Evolutionary conservation across 2,113 vertebrate genomes (phyloP), one percentile per base, ranked within the genome.

Genomic region (Peromyscus polionotus): DNA sequence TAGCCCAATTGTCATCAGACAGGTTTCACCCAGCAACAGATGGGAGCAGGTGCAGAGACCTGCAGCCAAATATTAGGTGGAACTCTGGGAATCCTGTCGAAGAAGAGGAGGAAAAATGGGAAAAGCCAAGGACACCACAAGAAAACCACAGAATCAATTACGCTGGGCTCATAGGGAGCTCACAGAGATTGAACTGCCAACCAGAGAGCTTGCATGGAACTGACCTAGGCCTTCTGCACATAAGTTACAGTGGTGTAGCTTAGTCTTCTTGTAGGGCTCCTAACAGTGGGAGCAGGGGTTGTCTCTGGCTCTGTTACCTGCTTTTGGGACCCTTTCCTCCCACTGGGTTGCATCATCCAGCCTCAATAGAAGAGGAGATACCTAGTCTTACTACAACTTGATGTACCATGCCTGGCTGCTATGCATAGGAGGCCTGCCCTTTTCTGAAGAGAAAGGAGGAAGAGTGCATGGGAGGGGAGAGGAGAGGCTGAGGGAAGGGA

Each of bases 261-360:
- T 72, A 17, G 17, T 39, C 17, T 31, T 33, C 28, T n/a, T 72
- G 36, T 72, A 17, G 36, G 19, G 19, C 36, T 39, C n/a, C n/a
- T 72, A 39, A n/a, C 70, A 72, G 36, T n/a, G 16, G 17, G 17
- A 72, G 17, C 36, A 72, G 70, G n/a, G 70, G 0, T 8, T 72
- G 36, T 39, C 36, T 72, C 17, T 72, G 36, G n/a, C 16, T 16
- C 31, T 70, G 33, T 70, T 70, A 36, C 17, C 70, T 39, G 70
- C 3, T 22, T 39, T 39, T 20, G 17, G 36, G 20, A n/a, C 70
- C n/a, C 70, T 39, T n/a, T 22, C 36, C 70, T 72, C 3, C 17
- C 9, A 72, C 36, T 0, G 7, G 17, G 3, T 72, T 72, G 14
- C 16, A 33, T 70, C 0, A 0, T n/a, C 16, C 68, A 36, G 33